Evolutionary conservation across 2,113 vertebrate species (phyloP).

Genomic region (Ascaphus truei): DNA sequence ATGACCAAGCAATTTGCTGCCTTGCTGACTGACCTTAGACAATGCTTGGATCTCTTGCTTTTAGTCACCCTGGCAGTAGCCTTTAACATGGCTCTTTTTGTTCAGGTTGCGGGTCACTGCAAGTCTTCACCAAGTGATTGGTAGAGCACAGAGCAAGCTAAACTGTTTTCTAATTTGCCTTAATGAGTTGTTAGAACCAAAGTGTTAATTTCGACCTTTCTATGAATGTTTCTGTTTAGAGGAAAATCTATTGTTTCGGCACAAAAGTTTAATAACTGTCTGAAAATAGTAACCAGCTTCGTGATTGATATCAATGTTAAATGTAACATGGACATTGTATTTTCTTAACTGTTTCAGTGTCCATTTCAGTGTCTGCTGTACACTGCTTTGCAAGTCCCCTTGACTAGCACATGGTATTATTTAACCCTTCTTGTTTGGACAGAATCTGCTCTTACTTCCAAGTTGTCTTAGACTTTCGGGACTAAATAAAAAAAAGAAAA

Average conservation of each 20-base stretch:
- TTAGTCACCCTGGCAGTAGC: conserved; percentile 62
- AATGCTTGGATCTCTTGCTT: conserved; percentile 62
- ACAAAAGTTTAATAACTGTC: conserved; percentile 62
- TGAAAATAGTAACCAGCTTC: conserved; percentile 46
- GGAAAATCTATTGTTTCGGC: conserved; percentile 59
- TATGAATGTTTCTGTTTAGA: conserved; percentile 59
- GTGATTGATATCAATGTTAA: conserved; percentile 35
- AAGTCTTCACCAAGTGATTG: conserved; percentile 62
- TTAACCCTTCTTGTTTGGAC: too few species aligned
- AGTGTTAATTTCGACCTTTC: conserved; percentile 61
- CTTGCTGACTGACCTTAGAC: conserved; percentile 67
- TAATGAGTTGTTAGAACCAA: conserved; percentile 75
- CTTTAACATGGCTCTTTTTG: conserved; percentile 72
- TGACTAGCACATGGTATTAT: too few species aligned
- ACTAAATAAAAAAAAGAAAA: too few species aligned
- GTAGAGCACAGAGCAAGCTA: conserved; percentile 57
- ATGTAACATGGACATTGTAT: background rate
- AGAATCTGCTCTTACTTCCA: too few species aligned
- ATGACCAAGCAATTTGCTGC: conserved; percentile 84
- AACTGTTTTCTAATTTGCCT: conserved; percentile 77
- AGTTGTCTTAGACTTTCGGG: too few species aligned
- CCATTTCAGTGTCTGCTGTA: too few species aligned
- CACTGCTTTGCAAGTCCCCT: too few species aligned
- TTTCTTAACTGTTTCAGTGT: background rate
- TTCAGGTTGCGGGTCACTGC: conserved; percentile 73